Evolutionary conservation across 2,113 vertebrate species (phyloP).

Genomic region (Micronycteris hirsuta): DNA sequence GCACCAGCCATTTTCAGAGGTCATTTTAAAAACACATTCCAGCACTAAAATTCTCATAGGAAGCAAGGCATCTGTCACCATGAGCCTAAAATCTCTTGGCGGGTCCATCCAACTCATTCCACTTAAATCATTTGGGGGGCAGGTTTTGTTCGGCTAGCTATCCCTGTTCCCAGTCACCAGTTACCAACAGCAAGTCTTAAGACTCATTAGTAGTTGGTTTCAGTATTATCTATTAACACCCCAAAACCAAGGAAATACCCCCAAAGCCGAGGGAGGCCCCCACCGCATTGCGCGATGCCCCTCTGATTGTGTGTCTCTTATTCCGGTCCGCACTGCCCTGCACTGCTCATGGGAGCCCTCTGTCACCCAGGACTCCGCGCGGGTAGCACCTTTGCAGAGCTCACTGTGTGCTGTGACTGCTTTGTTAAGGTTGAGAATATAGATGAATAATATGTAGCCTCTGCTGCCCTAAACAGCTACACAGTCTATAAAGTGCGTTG

Average conservation of each 20-base stretch:
- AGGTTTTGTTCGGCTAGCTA: neutral
- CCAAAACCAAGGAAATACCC: neutral
- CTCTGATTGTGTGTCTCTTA: neutral
- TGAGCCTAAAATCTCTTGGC: neutral
- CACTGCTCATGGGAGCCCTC: neutral
- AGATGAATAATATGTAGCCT: neutral
- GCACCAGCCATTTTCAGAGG: neutral
- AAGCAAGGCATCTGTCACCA: neutral
- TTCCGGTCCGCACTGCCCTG: neutral
- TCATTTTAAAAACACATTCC: neutral
- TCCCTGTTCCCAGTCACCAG: neutral
- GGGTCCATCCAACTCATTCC: neutral
- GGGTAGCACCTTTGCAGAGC: neutral
- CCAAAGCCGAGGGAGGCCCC: neutral
- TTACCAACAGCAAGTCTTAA: neutral
- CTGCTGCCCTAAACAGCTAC: neutral
- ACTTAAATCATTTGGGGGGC: neutral
- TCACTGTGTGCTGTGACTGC: neutral
- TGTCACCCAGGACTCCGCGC: neutral
- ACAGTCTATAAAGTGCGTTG: neutral
- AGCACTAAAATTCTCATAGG: neutral
- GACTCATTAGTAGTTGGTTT: neutral
- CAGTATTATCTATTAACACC: neutral
- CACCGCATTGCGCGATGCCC: neutral
- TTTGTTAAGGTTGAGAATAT: neutral